These are phyloP conservation scores for Drosophila lacteicornis DNA, from an alignment of 1,140 invertebrate genomes.

Conservation along the genomic window DNA sequence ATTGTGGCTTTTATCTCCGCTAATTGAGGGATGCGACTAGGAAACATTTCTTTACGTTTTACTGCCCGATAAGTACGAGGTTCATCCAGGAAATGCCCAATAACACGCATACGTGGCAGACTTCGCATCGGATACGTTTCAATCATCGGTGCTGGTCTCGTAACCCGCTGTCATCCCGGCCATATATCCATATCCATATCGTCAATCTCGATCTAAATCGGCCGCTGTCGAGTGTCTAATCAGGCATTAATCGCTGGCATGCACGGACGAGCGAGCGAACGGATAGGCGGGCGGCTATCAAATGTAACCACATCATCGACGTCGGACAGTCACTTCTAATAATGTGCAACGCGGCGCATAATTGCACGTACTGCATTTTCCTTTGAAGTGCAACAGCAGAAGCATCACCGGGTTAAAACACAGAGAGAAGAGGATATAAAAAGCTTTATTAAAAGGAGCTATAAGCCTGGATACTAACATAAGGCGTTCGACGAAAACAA, in stretches of 20 bases:
- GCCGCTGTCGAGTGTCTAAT: slow-evolving; percentile 60
- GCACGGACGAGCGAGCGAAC: slow-evolving; percentile 17
- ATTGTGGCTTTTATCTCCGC: slow-evolving; percentile 14
- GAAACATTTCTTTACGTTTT: slow-evolving; percentile 39
- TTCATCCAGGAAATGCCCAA: slow-evolving; percentile 33
- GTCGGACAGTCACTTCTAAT: slow-evolving; percentile 65
- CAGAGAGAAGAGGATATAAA: not conserved
- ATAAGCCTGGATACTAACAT: too few species aligned
- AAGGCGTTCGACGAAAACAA: too few species aligned
- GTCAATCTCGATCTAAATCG: slow-evolving; percentile 38
- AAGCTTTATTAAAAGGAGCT: too few species aligned
- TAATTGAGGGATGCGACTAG: slow-evolving; percentile 17
- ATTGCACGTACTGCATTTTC: slow-evolving; percentile 73
- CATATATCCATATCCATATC: slow-evolving; percentile 42
- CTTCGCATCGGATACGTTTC: slow-evolving; percentile 40
- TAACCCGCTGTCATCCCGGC: slow-evolving; percentile 21
- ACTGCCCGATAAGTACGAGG: slow-evolving; percentile 26
- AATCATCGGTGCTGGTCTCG: slow-evolving; percentile 20
- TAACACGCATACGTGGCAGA: slow-evolving; percentile 28
- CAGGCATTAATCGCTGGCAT: slow-evolving; percentile 70
- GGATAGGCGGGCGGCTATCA: slow-evolving; percentile 49
- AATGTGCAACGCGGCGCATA: slow-evolving; percentile 70
- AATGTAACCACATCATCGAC: slow-evolving; percentile 66
- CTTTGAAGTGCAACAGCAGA: slow-evolving; percentile 63
- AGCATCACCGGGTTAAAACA: not conserved